Conservation (phyloP, 2,113 vertebrate genomes). For the Brachyhypopomus gauderio region DNA sequence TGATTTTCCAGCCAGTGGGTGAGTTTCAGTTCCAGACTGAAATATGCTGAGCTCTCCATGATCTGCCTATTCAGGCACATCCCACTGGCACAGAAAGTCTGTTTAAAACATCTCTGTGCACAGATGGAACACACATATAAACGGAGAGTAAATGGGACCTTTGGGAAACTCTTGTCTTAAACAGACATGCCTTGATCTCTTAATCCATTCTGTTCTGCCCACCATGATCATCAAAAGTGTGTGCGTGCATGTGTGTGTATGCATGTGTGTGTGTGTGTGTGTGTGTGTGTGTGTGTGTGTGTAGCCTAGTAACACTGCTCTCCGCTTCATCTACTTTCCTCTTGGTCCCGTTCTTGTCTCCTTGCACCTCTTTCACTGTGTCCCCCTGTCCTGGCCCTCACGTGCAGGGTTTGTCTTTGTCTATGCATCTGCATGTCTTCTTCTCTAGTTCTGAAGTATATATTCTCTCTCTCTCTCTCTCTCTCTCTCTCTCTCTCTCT, state of each 20-base stretch:
- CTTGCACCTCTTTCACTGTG: conserved; percentile 28
- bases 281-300: conserved; percentile 53
- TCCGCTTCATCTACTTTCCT: conserved; percentile 59
- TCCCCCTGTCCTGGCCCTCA: conserved; percentile 28
- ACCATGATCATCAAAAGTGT: not conserved
- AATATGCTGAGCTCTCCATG: too few relatives aligned
- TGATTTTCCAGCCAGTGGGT: too few relatives aligned
- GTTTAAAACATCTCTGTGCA: too few relatives aligned
- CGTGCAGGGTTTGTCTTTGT: not conserved
- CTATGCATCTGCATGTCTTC: not conserved
- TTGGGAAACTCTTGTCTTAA: too few relatives aligned
- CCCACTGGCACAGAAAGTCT: too few relatives aligned
- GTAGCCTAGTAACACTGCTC: too few relatives aligned
- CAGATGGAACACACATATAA: too few relatives aligned
- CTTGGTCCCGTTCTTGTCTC: not conserved
- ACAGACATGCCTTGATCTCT: too few relatives aligned
- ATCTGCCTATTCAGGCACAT: too few relatives aligned
- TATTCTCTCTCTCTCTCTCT: not conserved
- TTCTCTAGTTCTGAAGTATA: not conserved
- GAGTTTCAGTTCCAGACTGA: too few relatives aligned
- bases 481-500: conserved; percentile 3
- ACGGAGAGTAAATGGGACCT: too few relatives aligned
- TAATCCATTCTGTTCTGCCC: not conserved
- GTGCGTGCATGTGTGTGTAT: not conserved
- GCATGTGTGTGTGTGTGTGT: conserved; percentile 60